Evolutionary conservation across 64 coral and sea anemone species (phyloP).

Genomic region (Montipora capricornis): DNA sequence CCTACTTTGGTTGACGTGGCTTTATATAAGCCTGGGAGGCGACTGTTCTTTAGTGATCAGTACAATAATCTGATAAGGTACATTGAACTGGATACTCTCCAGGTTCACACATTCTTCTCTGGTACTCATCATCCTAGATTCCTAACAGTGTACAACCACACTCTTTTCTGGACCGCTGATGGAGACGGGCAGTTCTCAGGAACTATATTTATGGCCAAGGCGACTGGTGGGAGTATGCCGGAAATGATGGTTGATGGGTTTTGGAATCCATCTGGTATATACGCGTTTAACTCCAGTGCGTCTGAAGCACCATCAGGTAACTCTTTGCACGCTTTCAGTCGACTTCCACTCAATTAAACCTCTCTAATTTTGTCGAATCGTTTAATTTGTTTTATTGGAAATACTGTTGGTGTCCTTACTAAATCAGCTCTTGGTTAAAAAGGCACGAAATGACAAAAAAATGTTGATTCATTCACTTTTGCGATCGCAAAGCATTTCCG

Average conservation of each 20-base stretch:
- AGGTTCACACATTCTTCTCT: neutral
- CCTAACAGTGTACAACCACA: neutral
- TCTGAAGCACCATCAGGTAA: neutral
- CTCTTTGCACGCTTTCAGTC: neutral
- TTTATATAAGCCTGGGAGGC: neutral
- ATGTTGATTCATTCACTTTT: no score
- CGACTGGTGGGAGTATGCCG: neutral
- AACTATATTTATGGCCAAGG: neutral
- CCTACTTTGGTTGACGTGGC: neutral
- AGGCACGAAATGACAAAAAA: no score
- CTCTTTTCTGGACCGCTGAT: neutral
- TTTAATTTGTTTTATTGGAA: no score
- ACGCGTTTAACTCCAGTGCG: neutral
- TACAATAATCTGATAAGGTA: constrained; percentile 3
- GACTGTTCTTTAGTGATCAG: constrained; percentile 20
- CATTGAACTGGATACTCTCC: neutral
- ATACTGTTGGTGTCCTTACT: no score
- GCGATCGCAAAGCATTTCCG: no score
- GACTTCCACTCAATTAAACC: no score
- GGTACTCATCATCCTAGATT: neutral
- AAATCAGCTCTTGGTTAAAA: no score
- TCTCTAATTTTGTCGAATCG: no score
- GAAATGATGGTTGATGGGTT: neutral
- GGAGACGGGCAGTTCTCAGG: constrained; percentile 1
- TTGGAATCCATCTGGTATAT: neutral